phyloP scores from a whole-genome alignment of 2,888 invertebrate genomes.

The Abscondita cerata region DNA sequence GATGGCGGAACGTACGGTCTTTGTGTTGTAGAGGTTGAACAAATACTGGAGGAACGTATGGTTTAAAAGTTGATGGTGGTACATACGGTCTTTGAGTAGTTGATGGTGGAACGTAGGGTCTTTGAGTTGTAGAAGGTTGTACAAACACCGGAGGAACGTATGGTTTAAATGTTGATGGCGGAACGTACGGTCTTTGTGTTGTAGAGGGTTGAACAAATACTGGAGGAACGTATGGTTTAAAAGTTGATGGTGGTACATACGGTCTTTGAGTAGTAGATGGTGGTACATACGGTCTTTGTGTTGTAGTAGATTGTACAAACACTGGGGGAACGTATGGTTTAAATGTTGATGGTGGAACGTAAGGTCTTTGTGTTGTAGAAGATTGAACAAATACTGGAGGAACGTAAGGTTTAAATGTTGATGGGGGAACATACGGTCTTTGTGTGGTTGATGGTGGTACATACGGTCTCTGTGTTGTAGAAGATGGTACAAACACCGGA shows the following conservation, averaged over 20 bases:
- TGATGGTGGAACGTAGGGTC: background rate
- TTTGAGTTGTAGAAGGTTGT: background rate
- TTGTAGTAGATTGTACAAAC: background rate
- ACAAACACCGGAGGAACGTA: background rate
- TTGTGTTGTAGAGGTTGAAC: background rate
- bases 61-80: background rate
- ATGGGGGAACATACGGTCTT: background rate
- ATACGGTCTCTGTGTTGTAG: no score
- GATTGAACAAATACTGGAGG: background rate
- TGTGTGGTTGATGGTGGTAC: background rate
- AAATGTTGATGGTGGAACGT: background rate
- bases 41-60: background rate
- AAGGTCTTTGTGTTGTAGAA: background rate
- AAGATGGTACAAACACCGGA: background rate
- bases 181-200: background rate
- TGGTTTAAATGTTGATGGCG: background rate
- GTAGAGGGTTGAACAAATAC: background rate
- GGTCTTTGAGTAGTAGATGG: background rate
- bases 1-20: background rate
- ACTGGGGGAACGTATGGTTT: background rate
- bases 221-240: background rate
- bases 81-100: background rate
- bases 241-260: background rate
- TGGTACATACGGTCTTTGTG: background rate
- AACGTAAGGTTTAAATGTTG: background rate